These are phyloP conservation scores for Drosophila ohnishii DNA, from an alignment of 1,140 invertebrate species.

Conservation along the genomic window DNA sequence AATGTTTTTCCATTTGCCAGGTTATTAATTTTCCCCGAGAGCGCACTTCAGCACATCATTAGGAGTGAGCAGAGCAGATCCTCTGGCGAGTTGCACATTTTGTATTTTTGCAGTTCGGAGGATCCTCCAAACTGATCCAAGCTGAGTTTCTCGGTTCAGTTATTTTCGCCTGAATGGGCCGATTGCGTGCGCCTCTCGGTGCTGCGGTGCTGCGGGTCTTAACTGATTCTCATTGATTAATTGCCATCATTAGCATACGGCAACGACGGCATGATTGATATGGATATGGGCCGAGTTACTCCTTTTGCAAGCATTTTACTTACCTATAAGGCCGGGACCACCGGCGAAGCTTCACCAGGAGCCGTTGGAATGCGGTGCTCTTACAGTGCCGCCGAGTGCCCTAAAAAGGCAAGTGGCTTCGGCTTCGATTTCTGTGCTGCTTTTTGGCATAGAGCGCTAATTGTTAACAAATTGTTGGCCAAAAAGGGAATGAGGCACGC, in stretches of 20 bases:
- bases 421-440: slow-evolving; percentile 16
- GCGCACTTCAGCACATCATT: slow-evolving; percentile 57
- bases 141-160: neutral
- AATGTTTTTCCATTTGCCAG: slow-evolving; percentile 29
- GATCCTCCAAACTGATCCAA: neutral
- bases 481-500: slow-evolving; percentile 48
- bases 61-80: slow-evolving; percentile 42
- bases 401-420: slow-evolving; percentile 63
- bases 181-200: slow-evolving; percentile 59
- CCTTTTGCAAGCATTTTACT: neutral
- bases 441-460: slow-evolving; percentile 73
- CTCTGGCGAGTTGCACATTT: slow-evolving; percentile 3
- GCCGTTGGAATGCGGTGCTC: slow-evolving; percentile 53
- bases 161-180: slow-evolving; percentile 53
- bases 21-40: slow-evolving; percentile 20
- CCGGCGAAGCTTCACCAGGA: slow-evolving; percentile 35
- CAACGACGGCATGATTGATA: slow-evolving; percentile 79
- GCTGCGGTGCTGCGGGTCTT: slow-evolving; percentile 46
- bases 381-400: slow-evolving; percentile 51
- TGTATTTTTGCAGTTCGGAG: neutral
- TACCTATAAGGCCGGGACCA: slow-evolving; percentile 38
- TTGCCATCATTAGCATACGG: slow-evolving; percentile 79
- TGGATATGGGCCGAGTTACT: slow-evolving; percentile 35
- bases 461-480: slow-evolving; percentile 78
- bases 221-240: slow-evolving; percentile 80